These are phyloP conservation scores for Cantharis rustica DNA, from an alignment of 2,888 invertebrate genomes.

Conservation along the genomic window DNA sequence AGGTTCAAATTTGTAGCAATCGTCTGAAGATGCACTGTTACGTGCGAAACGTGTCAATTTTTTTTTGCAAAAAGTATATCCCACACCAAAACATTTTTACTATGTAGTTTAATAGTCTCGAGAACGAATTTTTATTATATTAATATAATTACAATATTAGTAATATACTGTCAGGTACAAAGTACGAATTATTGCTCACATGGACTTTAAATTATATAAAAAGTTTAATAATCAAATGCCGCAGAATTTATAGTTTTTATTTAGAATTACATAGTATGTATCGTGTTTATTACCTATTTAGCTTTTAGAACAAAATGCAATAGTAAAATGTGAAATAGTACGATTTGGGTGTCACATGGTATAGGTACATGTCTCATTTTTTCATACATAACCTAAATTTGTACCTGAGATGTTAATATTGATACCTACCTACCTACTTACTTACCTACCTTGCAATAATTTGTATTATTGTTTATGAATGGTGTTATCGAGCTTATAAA, in stretches of 20 bases:
- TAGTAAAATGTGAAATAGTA: not conserved
- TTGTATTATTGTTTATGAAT: slow-evolving; percentile 8
- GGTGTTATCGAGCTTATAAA: not conserved
- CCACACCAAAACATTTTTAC: not conserved
- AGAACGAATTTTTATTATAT: not conserved
- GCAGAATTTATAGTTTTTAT: not conserved
- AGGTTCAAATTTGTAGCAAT: too few relatives aligned
- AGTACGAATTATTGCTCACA: not conserved
- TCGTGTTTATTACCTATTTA: not conserved
- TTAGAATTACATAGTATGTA: not conserved
- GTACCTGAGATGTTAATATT: slow-evolving; percentile 4
- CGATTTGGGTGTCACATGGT: not conserved
- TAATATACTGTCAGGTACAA: not conserved
- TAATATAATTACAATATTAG: not conserved
- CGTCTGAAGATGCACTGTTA: too few relatives aligned
- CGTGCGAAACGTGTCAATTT: too few relatives aligned
- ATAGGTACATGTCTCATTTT: not conserved
- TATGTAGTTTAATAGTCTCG: not conserved
- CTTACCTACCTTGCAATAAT: slow-evolving; percentile 6
- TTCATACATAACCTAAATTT: not conserved
- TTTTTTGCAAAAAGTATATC: too few relatives aligned
- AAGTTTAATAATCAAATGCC: not conserved
- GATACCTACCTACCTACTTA: slow-evolving; percentile 10
- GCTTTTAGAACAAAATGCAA: not conserved
- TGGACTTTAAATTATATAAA: not conserved